phyloP scores from a whole-genome alignment of 2,113 vertebrate genomes.

The Caloenas nicobarica region DNA sequence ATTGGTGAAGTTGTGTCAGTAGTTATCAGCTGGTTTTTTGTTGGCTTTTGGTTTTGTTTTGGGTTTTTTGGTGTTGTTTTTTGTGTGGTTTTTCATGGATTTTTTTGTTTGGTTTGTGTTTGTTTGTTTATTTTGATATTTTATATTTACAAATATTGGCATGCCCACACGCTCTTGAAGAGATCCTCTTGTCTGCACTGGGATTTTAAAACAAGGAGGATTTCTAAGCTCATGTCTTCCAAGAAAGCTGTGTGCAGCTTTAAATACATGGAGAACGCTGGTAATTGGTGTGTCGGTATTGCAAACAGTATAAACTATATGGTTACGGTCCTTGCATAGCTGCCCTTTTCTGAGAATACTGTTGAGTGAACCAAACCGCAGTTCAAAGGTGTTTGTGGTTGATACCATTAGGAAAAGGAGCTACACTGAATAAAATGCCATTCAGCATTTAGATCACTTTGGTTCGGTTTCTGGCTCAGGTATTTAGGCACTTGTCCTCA shows the following conservation, averaged over 20 bases:
- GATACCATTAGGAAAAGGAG: not conserved
- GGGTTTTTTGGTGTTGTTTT: no score
- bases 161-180: not conserved
- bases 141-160: no score
- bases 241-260: not conserved
- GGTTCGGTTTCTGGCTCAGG: not conserved
- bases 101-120: no score
- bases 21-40: not conserved
- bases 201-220: rapidly evolving
- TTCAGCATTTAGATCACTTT: not conserved
- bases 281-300: not conserved
- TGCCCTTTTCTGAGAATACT: not conserved
- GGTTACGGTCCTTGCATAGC: rapidly evolving
- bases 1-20: not conserved
- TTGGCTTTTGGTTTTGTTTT: no score
- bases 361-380: not conserved
- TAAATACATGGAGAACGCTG: not conserved
- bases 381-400: not conserved
- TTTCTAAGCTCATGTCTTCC: not conserved
- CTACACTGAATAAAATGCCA: not conserved
- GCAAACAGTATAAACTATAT: rapidly evolving
- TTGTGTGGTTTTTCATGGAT: no score
- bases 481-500: not conserved
- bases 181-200: not conserved
- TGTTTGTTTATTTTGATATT: no score